These are phyloP conservation scores for Syndactyla subalaris DNA, from an alignment of 2,797 vertebrate genomes.

Conservation along the genomic window DNA sequence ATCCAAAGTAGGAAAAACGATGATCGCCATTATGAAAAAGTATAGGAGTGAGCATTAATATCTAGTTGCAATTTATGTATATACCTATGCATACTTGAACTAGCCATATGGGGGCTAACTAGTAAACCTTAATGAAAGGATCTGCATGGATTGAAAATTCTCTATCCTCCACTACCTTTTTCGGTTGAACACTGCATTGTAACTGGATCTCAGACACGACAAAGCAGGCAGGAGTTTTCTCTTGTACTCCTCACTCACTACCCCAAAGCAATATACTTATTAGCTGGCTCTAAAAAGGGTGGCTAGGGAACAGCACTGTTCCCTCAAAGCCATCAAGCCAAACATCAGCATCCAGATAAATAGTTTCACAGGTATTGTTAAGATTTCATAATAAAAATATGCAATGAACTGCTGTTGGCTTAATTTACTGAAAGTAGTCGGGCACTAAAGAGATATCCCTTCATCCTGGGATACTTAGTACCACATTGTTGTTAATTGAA, in stretches of 20 bases:
- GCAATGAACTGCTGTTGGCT: neutral
- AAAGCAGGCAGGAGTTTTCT: neutral
- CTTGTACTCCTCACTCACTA: neutral
- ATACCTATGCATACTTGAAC: neutral
- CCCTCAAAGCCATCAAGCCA: neutral
- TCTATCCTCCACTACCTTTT: neutral
- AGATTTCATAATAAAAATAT: neutral
- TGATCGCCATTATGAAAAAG: neutral
- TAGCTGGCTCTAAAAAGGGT: neutral
- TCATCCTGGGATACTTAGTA: neutral
- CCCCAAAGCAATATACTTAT: neutral
- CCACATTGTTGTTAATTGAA: neutral
- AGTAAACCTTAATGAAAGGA: neutral
- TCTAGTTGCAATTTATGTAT: neutral
- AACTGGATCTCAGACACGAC: neutral
- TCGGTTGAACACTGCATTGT: neutral
- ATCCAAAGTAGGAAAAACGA: neutral
- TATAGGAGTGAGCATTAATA: neutral
- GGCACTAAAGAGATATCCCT: neutral
- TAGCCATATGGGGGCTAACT: neutral
- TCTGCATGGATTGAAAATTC: neutral
- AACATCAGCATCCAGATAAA: neutral
- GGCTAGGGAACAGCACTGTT: accelerated
- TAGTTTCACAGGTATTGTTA: neutral
- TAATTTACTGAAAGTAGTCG: neutral